Percentiles rank a stretch among this genome's conserved stretches.
These are phyloP conservation scores for Pagetopsis macropterus DNA, from an alignment of 2,797 vertebrate genomes.

Conservation along the genomic window DNA sequence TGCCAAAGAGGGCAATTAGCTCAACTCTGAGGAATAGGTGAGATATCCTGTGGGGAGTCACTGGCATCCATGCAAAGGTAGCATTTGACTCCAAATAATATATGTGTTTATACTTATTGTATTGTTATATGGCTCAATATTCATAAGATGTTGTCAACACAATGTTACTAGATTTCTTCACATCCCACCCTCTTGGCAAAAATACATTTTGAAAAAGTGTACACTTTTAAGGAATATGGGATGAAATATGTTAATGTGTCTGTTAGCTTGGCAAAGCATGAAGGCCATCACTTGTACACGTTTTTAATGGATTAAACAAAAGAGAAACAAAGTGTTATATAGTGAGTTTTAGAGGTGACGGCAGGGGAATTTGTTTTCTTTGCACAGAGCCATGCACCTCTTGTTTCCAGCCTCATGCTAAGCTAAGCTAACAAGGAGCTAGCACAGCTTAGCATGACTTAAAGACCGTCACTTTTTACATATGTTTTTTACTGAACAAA, in stretches of 20 bases:
- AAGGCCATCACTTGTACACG: neutral
- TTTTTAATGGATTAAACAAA: neutral
- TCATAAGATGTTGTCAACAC: conserved; percentile 1
- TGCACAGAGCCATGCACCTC: too few relatives aligned
- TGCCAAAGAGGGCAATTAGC: conserved; percentile 69
- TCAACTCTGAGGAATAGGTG: conserved; percentile 49
- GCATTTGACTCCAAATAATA: conserved; percentile 37
- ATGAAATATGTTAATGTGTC: neutral
- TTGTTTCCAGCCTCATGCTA: neutral
- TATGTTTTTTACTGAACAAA: too few relatives aligned
- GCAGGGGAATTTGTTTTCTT: neutral
- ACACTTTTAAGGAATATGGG: neutral
- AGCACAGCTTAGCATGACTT: too few relatives aligned
- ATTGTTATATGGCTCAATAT: neutral
- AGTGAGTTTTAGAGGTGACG: neutral
- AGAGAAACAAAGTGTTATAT: neutral
- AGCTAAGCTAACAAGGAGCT: neutral
- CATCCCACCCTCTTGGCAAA: neutral
- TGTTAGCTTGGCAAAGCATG: neutral
- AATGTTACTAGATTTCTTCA: conserved; percentile 5
- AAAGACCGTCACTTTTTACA: too few relatives aligned
- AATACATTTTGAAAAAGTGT: conserved; percentile 1
- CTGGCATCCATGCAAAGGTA: conserved; percentile 41
- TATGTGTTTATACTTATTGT: conserved; percentile 9
- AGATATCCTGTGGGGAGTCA: conserved; percentile 42